A percentile compares a stretch with the other conserved stretches of the same genome.
phyloP scores from a whole-genome alignment of 2,797 vertebrate species.

The Epinephelus awoara region DNA sequence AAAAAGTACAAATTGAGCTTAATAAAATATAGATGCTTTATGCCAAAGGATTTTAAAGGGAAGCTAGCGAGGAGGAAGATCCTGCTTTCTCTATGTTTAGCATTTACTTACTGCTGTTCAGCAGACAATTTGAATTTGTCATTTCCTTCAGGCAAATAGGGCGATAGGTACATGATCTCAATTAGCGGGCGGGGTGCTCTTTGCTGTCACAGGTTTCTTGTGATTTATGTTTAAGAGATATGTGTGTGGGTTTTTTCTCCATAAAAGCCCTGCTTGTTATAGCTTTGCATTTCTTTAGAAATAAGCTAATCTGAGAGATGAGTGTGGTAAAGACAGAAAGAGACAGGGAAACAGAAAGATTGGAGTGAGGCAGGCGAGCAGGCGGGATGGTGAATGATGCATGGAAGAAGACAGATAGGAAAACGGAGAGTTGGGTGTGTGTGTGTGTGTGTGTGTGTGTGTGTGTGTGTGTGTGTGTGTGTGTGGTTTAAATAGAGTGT shows the following conservation, averaged over 20 bases:
- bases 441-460: slow-evolving; percentile 21
- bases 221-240: slow-evolving; percentile 38
- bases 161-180: slow-evolving; percentile 57
- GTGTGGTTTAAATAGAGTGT: slow-evolving; percentile 61
- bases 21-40: background rate
- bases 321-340: background rate
- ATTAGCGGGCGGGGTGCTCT: slow-evolving; percentile 48
- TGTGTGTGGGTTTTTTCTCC: background rate
- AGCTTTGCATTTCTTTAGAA: slow-evolving; percentile 27
- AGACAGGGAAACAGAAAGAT: slow-evolving; percentile 14
- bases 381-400: slow-evolving; percentile 58
- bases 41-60: slow-evolving; percentile 32
- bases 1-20: background rate
- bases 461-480: slow-evolving; percentile 22
- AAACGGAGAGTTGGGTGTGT: slow-evolving; percentile 11
- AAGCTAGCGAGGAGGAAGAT: background rate
- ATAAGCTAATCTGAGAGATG: slow-evolving; percentile 27
- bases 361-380: slow-evolving; percentile 5
- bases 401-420: slow-evolving; percentile 57
- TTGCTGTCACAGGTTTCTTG: slow-evolving; percentile 42
- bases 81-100: background rate
- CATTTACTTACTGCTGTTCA: slow-evolving; percentile 33
- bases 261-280: slow-evolving; percentile 1
- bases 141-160: slow-evolving; percentile 52
- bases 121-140: slow-evolving; percentile 33